Evolutionary conservation across 1,140 invertebrate species (phyloP), one percentile per base, ranked within the genome.

Genomic region (Anoplolepis gracilipes): DNA sequence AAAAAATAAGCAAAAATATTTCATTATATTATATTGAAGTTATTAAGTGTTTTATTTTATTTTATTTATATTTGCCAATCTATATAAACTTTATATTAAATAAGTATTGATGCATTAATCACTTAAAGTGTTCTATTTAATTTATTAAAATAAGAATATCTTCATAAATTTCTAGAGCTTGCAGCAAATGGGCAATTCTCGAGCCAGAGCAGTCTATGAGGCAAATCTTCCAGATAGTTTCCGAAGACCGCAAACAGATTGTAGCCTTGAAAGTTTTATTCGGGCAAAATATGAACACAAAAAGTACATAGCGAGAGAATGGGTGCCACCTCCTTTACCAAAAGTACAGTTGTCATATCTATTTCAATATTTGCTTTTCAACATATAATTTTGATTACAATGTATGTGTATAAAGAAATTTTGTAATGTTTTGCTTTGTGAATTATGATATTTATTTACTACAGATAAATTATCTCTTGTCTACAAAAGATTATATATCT

Each of bases 111-210:
- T 81, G 0, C 6, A 19, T 19, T 69, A 25, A 53, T 6, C 13
- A 55, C 69, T 67, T 13, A 53, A 65, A 22, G 46, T 55, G 4
- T 16, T 13, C 1, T 7, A 62, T 65, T 5, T n/a, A 42, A 82
- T 59, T 55, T 72, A 33, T 42, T 46, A 46, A 0, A 13, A 30
- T 59, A 72, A 30, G 1, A 59, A 82, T 16, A 46, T 2, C 25
- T 1, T 16, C 2, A 36, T 36, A 42, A 69, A 28, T 79, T 94
- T 93, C 55, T 90, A 97, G 97, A 97, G 97, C 96, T 96, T 99
- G 90, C 98, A 99, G 95, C 98, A 99, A 94, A 99, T 99, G 98
- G 99, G 99, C 13, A 99, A 99, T 94, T 99, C 98, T n/a, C 95
- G 98, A 89, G 99, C 98, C 0, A 96, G 99, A 82, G 99, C 99